phyloP scores from a whole-genome alignment of 2,113 vertebrate genomes.

The Corythoichthys haematopterus region DNA sequence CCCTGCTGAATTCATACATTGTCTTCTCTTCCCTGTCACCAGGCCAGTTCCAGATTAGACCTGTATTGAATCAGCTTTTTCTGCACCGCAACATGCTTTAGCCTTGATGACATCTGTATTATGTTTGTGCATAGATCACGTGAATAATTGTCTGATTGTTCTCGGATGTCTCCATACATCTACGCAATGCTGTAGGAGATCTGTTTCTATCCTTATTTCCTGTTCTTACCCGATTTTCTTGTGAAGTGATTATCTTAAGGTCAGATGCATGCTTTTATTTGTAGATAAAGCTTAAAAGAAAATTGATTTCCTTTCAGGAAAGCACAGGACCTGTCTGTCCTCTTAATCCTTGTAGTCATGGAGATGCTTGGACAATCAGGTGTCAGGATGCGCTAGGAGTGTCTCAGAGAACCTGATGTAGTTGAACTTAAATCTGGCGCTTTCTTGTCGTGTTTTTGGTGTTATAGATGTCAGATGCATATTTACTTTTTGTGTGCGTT shows the following conservation, averaged over 20 bases:
- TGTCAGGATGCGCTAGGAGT: slow-evolving; percentile 25
- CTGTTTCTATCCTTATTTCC: neutral
- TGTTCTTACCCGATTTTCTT: neutral
- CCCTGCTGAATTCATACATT: slow-evolving; percentile 10
- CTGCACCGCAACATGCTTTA: neutral
- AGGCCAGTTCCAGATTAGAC: neutral
- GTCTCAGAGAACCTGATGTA: slow-evolving; percentile 14
- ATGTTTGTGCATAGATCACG: neutral
- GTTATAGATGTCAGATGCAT: slow-evolving; percentile 35
- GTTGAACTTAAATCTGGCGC: slow-evolving; percentile 28
- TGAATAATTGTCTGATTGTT: neutral
- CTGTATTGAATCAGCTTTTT: neutral
- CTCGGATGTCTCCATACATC: neutral
- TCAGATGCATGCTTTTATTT: neutral
- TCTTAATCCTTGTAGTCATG: slow-evolving; percentile 12
- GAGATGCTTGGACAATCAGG: slow-evolving; percentile 47
- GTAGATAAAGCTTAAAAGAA: neutral
- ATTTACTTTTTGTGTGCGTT: slow-evolving; percentile 29
- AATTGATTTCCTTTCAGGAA: slow-evolving; percentile 3
- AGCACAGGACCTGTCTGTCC: slow-evolving; percentile 8
- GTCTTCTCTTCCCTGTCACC: neutral
- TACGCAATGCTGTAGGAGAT: neutral
- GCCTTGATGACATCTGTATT: neutral
- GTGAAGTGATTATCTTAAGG: neutral
- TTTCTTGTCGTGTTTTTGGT: slow-evolving; percentile 27